Conservation (phyloP, 2,888 invertebrate species). For the Phania funesta region DNA sequence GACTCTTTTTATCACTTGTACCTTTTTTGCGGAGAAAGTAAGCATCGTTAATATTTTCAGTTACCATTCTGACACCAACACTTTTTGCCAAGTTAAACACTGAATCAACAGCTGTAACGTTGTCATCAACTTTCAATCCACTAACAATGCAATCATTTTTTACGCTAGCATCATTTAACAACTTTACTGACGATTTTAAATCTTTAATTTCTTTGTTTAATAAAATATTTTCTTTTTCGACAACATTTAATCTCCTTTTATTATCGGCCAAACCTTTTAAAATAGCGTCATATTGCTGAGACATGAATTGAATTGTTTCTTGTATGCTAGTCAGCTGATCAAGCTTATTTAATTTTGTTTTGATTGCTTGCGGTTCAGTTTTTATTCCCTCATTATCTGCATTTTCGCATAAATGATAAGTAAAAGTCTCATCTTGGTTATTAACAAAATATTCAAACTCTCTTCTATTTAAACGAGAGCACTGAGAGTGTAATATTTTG, state of each 20-base stretch:
- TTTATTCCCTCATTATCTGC: too few species aligned
- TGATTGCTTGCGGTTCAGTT: too few species aligned
- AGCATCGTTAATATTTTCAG: not conserved
- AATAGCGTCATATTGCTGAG: slow-evolving; percentile 8
- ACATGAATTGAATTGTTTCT: slow-evolving; percentile 9
- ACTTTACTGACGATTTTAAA: slow-evolving; percentile 16
- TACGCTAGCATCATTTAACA: not conserved
- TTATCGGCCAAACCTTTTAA: not conserved
- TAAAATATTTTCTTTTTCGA: not conserved
- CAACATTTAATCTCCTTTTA: not conserved
- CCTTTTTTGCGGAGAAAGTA: not conserved
- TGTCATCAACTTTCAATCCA: too few species aligned
- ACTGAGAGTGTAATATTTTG: too few species aligned
- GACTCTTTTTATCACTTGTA: too few species aligned
- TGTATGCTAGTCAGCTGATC: too few species aligned
- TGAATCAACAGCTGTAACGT: not conserved
- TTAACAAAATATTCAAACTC: too few species aligned
- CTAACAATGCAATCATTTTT: not conserved
- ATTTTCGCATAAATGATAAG: too few species aligned
- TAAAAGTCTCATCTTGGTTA: too few species aligned
- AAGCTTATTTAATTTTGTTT: too few species aligned
- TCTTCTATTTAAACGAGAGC: too few species aligned
- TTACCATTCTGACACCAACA: not conserved
- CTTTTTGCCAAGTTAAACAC: not conserved
- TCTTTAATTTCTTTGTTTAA: slow-evolving; percentile 9